Evolutionary conservation across 2,113 vertebrate genomes (phyloP).

Genomic region (Monopterus albus): DNA sequence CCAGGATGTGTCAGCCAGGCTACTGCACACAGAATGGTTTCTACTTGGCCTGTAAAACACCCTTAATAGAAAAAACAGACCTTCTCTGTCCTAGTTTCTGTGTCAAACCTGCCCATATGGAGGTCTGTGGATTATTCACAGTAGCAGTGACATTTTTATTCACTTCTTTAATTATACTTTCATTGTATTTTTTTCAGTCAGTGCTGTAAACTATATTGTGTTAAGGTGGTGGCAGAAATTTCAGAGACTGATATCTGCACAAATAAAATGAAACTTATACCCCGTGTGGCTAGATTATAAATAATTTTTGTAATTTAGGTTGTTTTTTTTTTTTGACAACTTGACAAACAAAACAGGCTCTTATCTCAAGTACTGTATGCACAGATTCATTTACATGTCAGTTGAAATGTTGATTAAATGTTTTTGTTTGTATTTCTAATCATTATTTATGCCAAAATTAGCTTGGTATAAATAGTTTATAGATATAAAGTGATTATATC

Average conservation of each 20-base stretch:
- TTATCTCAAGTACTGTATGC: background rate
- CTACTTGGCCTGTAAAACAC: background rate
- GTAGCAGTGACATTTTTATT: background rate
- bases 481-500: too few species aligned
- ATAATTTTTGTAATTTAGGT: too few species aligned
- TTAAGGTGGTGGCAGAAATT: too few species aligned
- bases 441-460: background rate
- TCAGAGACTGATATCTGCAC: too few species aligned
- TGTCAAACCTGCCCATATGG: background rate
- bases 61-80: background rate
- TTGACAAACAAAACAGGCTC: background rate
- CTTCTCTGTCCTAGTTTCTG: too few species aligned
- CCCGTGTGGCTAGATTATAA: too few species aligned
- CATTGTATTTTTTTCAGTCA: too few species aligned
- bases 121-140: background rate
- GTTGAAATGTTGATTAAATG: too few species aligned
- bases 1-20: background rate
- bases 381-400: background rate
- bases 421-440: background rate
- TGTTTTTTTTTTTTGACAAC: too few species aligned
- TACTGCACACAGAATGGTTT: background rate
- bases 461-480: background rate
- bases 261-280: too few species aligned
- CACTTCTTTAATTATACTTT: too few species aligned
- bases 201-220: too few species aligned